Percentiles rank a stretch among this genome's conserved stretches.
Evolutionary conservation across 1,140 invertebrate genomes (phyloP).

Genomic region (Drosophila micromelanica): DNA sequence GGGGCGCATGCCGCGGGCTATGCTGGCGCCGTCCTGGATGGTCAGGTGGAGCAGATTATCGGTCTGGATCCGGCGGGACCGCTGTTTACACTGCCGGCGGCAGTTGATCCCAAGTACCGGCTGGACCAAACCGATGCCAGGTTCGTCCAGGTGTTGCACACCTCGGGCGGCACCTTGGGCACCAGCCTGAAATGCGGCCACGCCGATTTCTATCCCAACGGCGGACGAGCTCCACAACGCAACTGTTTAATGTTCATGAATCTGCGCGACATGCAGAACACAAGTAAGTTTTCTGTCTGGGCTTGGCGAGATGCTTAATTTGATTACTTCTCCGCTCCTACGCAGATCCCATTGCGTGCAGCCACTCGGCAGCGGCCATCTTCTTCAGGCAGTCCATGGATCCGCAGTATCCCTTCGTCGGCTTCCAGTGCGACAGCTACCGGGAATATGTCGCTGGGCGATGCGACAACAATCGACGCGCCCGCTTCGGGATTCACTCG

Average conservation of each 20-base stretch:
- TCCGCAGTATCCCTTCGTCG: conserved; percentile 85
- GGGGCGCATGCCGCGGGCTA: conserved; percentile 95
- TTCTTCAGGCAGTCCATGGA: conserved; percentile 89
- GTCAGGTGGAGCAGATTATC: conserved; percentile 84
- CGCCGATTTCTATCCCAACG: conserved; percentile 95
- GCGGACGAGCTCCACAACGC: conserved; percentile 90
- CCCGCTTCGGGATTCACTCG: conserved; percentile 79
- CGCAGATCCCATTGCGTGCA: conserved; percentile 88
- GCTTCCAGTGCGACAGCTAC: conserved; percentile 87
- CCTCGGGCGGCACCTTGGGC: conserved; percentile 92
- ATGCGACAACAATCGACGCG: conserved; percentile 58
- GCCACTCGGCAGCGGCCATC: conserved; percentile 88
- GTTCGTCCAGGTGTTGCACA: conserved; percentile 96
- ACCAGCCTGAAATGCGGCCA: conserved; percentile 90
- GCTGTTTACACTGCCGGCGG: conserved; percentile 87
- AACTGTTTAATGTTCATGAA: conserved; percentile 87
- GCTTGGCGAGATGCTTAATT: background rate
- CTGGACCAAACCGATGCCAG: conserved; percentile 90
- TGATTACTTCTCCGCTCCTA: background rate
- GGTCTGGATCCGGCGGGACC: conserved; percentile 94
- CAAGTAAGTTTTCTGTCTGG: conserved; percentile 45
- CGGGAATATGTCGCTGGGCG: conserved; percentile 85
- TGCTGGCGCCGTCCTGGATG: conserved; percentile 87
- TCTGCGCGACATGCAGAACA: conserved; percentile 70
- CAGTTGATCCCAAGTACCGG: conserved; percentile 88